phyloP scores from a whole-genome alignment of 2,888 invertebrate species.

The Mythimna albipuncta region DNA sequence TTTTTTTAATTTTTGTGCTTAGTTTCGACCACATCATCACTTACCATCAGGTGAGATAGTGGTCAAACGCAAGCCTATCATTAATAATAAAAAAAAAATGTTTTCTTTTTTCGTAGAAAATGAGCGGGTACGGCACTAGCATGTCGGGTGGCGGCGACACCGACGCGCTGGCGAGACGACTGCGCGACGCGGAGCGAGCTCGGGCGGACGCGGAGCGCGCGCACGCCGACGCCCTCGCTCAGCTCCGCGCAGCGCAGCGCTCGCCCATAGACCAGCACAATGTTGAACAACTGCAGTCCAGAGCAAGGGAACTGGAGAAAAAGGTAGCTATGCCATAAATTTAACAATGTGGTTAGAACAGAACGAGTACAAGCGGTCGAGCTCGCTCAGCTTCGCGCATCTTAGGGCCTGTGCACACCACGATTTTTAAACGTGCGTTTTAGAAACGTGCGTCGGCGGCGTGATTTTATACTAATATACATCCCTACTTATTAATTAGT shows the following conservation, averaged over 20 bases:
- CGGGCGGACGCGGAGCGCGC: conserved; percentile 94
- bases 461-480: too few species aligned
- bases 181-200: conserved; percentile 95
- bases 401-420: too few species aligned
- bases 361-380: neutral
- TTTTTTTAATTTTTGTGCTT: too few species aligned
- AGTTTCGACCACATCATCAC: too few species aligned
- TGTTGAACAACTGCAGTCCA: conserved; percentile 94
- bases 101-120: conserved; percentile 74
- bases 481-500: too few species aligned
- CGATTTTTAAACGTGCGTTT: too few species aligned
- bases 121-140: conserved; percentile 84
- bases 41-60: too few species aligned
- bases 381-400: neutral
- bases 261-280: conserved; percentile 86
- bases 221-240: conserved; percentile 94
- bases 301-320: conserved; percentile 97
- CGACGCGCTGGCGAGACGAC: conserved; percentile 92
- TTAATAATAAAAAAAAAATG: too few species aligned
- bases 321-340: conserved; percentile 91
- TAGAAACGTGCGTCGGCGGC: too few species aligned
- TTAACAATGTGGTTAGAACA: neutral
- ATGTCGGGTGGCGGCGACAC: conserved; percentile 80
- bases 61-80: too few species aligned
- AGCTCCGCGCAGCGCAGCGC: conserved; percentile 91